phyloP scores from a whole-genome alignment of 2,888 invertebrate genomes.

The Hofmannophila pseudospretella region DNA sequence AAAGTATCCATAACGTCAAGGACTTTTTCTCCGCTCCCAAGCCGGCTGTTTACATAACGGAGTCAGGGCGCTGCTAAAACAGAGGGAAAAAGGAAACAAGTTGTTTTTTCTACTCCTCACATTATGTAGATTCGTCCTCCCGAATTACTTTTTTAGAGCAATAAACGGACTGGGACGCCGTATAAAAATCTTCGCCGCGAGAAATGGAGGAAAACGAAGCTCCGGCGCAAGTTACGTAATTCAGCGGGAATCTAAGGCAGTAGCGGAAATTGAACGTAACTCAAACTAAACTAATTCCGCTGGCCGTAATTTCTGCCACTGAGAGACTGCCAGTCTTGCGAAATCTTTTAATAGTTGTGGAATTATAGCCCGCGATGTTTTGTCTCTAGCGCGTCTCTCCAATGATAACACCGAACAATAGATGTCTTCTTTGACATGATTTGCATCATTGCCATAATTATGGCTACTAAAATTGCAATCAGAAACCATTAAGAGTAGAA shows the following conservation, averaged over 20 bases:
- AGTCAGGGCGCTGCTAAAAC: constrained; percentile 16
- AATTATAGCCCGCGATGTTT: too few species aligned
- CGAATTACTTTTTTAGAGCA: constrained; percentile 70
- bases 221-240: constrained; percentile 27
- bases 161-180: constrained; percentile 62
- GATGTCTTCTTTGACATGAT: too few species aligned
- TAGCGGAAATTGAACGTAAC: too few species aligned
- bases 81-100: constrained; percentile 45
- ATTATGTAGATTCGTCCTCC: constrained; percentile 68
- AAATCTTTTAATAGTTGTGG: too few species aligned
- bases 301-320: too few species aligned
- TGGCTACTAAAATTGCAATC: too few species aligned
- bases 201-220: constrained; percentile 31
- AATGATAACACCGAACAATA: too few species aligned
- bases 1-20: constrained; percentile 10
- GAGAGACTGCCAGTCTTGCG: too few species aligned
- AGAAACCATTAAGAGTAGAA: too few species aligned
- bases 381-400: too few species aligned
- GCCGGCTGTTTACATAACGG: constrained; percentile 40
- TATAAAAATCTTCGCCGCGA: constrained; percentile 59
- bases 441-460: too few species aligned
- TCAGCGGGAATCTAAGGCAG: constrained; percentile 4
- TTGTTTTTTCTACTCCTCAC: constrained; percentile 54
- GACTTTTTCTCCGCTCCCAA: constrained; percentile 14
- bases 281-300: too few species aligned